Evolutionary conservation across 2,888 invertebrate genomes (phyloP), one percentile per base, ranked within the genome.

Genomic region (Pristionchus entomophagus): DNA sequence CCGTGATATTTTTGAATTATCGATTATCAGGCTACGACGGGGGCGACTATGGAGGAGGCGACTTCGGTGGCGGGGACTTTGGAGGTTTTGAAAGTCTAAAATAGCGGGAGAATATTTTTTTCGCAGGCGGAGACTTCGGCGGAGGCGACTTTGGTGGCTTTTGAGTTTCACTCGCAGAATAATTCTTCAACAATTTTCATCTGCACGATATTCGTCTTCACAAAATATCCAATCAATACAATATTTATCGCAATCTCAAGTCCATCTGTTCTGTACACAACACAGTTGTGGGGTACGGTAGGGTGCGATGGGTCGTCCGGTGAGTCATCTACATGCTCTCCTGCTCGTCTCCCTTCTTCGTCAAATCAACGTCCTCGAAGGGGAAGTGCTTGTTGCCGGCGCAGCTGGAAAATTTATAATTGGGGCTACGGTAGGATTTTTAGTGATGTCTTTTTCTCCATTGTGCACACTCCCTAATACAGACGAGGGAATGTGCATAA

Each of bases 311-410:
- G 45, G 45, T 45, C 45, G 5, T 56, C 22, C 56, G 17, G 56
- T 56, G 10, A 1, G 32, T 62, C 62, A 26, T 59, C 59, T 59
- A 62, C 62, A 62, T 62, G 2, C 14, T 32, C 65, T 80, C 80
- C 51, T 80, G 22, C 51, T 53, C 41, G 0, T 56, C 41, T 5
- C 32, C 38, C 35, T 56, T 35, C 53, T 56, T 56, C n/a, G 32
- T 62, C 19, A 62, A 62, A 29, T 83, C 83, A 45, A 83, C 83
- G 62, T 83, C 83, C 26, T 59, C 62, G 62, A 83, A 83, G 62
- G 83, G 83, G 45, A 45, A 83, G 62, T 83, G 62, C 29, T 49
- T 41, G 56, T 83, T 83, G 26, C 62, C 83, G 1, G 26, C 62
- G 32, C 83, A 59, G 51, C 83, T 83, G 83, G 0, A 22, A 41